phyloP scores from a whole-genome alignment of 2,797 vertebrate genomes.

The Malurus leucopterus region DNA sequence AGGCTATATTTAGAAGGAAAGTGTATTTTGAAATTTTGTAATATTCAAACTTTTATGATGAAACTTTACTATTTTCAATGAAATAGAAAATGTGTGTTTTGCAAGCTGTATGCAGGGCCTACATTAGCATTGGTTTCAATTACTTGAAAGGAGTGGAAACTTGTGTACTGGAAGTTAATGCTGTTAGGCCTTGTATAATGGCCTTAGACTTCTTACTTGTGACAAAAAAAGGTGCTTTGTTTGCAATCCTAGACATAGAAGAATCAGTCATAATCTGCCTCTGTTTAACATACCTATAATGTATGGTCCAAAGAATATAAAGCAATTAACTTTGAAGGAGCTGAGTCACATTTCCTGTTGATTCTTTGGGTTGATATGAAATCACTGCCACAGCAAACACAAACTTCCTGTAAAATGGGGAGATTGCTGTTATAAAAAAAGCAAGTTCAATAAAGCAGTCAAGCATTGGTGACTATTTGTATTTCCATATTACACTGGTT shows the following conservation, averaged over 20 bases:
- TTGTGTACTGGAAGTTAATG: not conserved
- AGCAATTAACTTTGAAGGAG: not conserved
- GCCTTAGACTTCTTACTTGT: not conserved
- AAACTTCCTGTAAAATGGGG: not conserved
- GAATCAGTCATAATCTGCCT: not conserved
- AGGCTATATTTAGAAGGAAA: constrained; percentile 12
- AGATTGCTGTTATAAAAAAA: not conserved
- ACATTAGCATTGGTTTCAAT: not conserved
- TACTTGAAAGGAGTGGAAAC: not conserved
- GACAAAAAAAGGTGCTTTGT: not conserved
- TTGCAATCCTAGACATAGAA: not conserved
- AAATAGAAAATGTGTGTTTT: not conserved
- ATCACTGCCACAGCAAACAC: not conserved
- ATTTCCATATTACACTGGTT: not conserved
- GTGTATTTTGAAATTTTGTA: constrained; percentile 36
- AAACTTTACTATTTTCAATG: not conserved
- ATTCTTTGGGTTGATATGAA: not conserved
- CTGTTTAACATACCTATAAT: not conserved
- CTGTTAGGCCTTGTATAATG: not conserved
- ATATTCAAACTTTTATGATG: not conserved
- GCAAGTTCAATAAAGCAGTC: not conserved
- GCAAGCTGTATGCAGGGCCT: not conserved
- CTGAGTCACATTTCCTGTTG: not conserved
- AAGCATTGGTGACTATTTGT: not conserved
- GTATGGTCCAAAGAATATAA: not conserved